Evolutionary conservation across 2,113 vertebrate genomes (phyloP).

Genomic region (Trematocara macrostoma): DNA sequence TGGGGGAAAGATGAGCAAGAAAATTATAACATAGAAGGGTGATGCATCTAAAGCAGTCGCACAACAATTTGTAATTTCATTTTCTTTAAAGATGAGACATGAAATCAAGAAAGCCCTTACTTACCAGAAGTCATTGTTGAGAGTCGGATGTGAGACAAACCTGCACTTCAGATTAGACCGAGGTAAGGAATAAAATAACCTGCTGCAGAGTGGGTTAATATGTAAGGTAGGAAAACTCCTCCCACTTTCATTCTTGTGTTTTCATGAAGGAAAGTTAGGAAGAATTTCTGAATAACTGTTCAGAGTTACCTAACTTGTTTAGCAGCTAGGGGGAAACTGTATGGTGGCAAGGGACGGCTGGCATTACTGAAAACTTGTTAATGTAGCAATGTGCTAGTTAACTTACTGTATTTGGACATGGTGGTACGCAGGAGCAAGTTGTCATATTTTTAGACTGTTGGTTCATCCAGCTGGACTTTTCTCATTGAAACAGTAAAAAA

Average conservation of each 20-base stretch:
- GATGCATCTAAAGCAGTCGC: background rate
- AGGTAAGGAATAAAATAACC: background rate
- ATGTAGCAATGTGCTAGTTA: background rate
- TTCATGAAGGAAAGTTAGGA: background rate
- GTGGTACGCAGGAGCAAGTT: background rate
- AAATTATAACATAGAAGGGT: background rate
- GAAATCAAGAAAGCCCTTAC: background rate
- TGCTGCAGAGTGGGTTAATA: background rate
- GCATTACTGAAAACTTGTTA: background rate
- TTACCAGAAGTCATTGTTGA: background rate
- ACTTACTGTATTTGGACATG: background rate
- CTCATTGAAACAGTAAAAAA: background rate
- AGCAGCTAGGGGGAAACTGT: background rate
- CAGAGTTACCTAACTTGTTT: background rate
- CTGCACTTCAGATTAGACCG: background rate
- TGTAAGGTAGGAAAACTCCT: background rate
- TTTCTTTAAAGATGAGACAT: background rate
- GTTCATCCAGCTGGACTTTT: background rate
- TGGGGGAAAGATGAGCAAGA: background rate
- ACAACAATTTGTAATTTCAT: background rate
- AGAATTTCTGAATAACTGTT: background rate
- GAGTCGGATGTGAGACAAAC: background rate
- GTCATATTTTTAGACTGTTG: background rate
- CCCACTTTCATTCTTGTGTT: background rate
- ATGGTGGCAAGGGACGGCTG: background rate